Percentiles rank a stretch among this genome's conserved stretches.
Evolutionary conservation across 2,797 vertebrate species (phyloP).

Genomic region (Muscicapa comitata): DNA sequence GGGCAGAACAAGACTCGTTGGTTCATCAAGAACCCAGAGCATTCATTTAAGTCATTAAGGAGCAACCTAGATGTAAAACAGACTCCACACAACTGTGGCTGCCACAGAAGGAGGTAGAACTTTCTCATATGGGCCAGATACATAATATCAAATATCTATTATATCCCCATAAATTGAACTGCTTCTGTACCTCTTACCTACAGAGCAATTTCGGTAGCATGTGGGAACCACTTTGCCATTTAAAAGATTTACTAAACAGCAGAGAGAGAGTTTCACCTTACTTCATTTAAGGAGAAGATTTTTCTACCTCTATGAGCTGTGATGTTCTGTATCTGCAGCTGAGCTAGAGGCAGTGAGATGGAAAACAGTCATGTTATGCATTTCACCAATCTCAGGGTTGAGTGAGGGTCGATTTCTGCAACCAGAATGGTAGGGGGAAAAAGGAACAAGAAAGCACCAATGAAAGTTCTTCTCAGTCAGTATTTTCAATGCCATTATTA

Average conservation of each 20-base stretch:
- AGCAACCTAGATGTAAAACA: not conserved
- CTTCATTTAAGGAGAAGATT: not conserved
- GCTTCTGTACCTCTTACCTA: not conserved
- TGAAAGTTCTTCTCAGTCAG: not conserved
- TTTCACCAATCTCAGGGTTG: not conserved
- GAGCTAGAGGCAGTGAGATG: not conserved
- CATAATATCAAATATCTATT: not conserved
- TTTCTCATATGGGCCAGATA: not conserved
- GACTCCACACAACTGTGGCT: not conserved
- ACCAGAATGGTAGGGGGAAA: not conserved
- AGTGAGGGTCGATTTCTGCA: not conserved
- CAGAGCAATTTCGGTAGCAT: not conserved
- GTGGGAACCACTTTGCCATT: not conserved
- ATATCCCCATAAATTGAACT: not conserved
- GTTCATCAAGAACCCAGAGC: not conserved
- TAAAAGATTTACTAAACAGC: not conserved
- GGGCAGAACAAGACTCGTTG: not conserved
- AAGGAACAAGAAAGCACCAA: not conserved
- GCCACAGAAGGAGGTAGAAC: not conserved
- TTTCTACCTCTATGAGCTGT: not conserved
- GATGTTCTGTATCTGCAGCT: not conserved
- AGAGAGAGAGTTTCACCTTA: not conserved
- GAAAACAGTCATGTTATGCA: not conserved
- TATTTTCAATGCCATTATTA: not conserved
- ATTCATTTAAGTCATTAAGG: not conserved